Evolutionary conservation across 2,113 vertebrate species (phyloP), one percentile per base, ranked within the genome.

Genomic region (Chlorocebus sabaeus): DNA sequence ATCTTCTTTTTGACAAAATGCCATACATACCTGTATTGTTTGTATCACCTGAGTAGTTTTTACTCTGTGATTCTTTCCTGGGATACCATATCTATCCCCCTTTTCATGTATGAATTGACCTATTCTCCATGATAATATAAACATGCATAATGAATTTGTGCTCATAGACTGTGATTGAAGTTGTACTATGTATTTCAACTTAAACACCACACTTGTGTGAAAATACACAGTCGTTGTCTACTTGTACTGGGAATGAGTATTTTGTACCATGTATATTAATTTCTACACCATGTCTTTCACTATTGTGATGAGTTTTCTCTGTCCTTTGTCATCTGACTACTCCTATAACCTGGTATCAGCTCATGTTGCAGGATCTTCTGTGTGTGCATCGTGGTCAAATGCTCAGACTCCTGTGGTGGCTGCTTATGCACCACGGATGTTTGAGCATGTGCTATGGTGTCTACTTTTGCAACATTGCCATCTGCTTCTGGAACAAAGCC

Each of bases 381-480:
- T 80, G 89, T 97, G 59, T 64, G 43, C 81, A 80, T 64, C 22
- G 2, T 92, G 87, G 73, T 96, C 83, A 96, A 96, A 96, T 95
- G 95, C 87, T 96, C 95, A 98, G 90, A 96, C 83, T 89, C 87
- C 87, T 96, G 96, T 85, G 89, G 95, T 97, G 68, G 55, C 80
- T 93, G 83, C 67, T 97, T 48, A 93, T 92, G 88, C 38, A 97
- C 87, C 92, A 84, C 4, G 68, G 92, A 96, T 95, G 73, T 80
- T 87, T 96, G 95, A 96, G 90, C 94, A 96, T 98, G 90, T 97
- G 83, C 93, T 87, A 83, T 84, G 80, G 89, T 94, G 89, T 94
- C 85, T 98, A 89, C 93, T 96, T 93, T 94, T 92, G 72, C 89
- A 93, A 38, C 91, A 95, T 82, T 79, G 32, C 76, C 80, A 84